Evolutionary conservation across 53 echinoderm and acorn worm species (phyloP).

Genomic region (Pentamera pediparva): DNA sequence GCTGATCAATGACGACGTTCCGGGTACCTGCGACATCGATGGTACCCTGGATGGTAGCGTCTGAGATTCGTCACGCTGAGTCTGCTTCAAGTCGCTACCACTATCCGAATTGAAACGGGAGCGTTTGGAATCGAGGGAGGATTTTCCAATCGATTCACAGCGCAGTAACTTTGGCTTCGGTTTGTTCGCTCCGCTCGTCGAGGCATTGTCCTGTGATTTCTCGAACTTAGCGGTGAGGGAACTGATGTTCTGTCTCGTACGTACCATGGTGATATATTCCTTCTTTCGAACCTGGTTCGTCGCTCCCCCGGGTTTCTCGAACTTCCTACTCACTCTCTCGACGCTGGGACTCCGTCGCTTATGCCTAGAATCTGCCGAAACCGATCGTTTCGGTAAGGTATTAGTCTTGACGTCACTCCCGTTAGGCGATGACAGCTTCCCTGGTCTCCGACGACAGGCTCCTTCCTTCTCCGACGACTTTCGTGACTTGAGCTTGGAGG

Average conservation of each 20-base stretch:
- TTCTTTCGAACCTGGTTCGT: background rate
- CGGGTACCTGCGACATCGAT: conserved; percentile 25
- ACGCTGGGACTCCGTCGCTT: conserved; percentile 28
- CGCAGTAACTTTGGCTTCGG: conserved; percentile 22
- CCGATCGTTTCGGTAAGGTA: conserved; percentile 13
- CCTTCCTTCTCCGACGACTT: background rate
- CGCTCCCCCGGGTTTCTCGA: background rate
- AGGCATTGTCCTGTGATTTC: conserved; percentile 16
- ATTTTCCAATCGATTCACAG: conserved; percentile 43
- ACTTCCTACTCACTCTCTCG: conserved; percentile 10
- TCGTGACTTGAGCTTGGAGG: no score
- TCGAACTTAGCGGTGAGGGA: conserved; percentile 84
- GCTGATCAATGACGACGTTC: conserved; percentile 44
- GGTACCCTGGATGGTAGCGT: conserved; percentile 7
- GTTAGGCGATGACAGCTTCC: conserved; percentile 4
- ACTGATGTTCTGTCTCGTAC: conserved; percentile 66
- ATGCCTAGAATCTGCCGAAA: background rate
- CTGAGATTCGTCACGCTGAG: background rate
- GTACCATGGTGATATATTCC: conserved; percentile 53
- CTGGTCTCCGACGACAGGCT: background rate
- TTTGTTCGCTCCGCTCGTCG: background rate
- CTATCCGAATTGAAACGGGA: conserved; percentile 32
- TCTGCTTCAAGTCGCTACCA: conserved; percentile 20
- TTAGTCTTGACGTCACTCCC: background rate
- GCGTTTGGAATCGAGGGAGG: conserved; percentile 43